Base-by-base conservation (phyloP, 1,140 invertebrate species). In the Tigriopus japonicus region DNA sequence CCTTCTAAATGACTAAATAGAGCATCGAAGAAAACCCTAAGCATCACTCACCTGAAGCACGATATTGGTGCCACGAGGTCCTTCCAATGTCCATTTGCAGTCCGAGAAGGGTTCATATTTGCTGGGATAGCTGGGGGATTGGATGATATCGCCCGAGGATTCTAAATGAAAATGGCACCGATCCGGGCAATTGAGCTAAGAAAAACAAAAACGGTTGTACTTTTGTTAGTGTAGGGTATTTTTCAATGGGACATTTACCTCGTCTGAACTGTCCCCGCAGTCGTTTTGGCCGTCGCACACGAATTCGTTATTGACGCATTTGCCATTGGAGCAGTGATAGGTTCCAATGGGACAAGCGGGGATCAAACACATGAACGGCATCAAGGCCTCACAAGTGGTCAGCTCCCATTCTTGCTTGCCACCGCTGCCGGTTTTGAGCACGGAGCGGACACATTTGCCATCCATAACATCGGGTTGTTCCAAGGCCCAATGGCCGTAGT, bases 41-140 rank as follows among this genome's bases (percentile, higher is more conserved):
- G 3, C 28, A 35, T 35, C 28, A 35, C 28, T 35, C 71, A 82
- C 81, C 74, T 83, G 81, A 59, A 94, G 74, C 40, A 91, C 79
- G 63, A 95, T 90, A 67, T 90, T 91, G 70, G 92, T 87, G 43
- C 92, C 92, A 72, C 94, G 81, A 5, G 91, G 91, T 24, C 89
- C 91, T 76, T 97, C 92, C 52, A 98, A 74, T 0, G 91, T 94
- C 92, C 93, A 97, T 73, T 92, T 92, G 71, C 92, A 97, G 68
- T 94, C 88, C 59, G 83, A 82, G 55, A 93, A 80, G 1, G 88
- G 78, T 58, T 80, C 78, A 70, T 97, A 96, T 68, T 89, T 88
- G 66, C 89, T 85, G 1, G 92, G 91, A 72, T 92, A 95, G 69
- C 89, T 91, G 0, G 88, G 86, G 65, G 88, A 91, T 70, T 92